Evolutionary conservation across 2,888 invertebrate genomes (phyloP), one percentile per base, ranked within the genome.

Genomic region (Mesorhabditis spiculigera): DNA sequence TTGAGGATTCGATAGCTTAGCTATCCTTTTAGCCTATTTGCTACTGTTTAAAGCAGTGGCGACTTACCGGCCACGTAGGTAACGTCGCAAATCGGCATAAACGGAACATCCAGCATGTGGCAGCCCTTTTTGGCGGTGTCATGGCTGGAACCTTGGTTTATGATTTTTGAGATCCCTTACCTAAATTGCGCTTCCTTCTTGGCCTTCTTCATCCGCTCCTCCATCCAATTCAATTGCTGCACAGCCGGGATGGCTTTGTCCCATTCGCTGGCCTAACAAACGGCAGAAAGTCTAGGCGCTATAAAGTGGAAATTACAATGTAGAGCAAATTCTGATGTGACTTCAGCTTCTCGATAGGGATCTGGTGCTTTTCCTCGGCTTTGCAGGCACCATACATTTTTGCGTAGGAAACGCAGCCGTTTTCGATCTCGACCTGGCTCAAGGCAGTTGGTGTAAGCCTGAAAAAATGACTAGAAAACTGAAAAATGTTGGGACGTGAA

Each of bases 371-470:
- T n/a, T 50, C 58, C n/a, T 50, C 58, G n/a, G 58, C 58, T 50
- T 50, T n/a, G n/a, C 58, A 50, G 10, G 58, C 58, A 13, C n/a
- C 58, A 50, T 50, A 50, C 58, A 50, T 50, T 50, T 50, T 50
- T n/a, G 58, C 58, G 58, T 50, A 50, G 10, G 58, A 50, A 50
- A 50, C 58, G 58, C 58, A 50, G n/a, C 58, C 58, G n/a, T 50
- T 50, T n/a, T 50, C 58, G 58, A 50, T 50, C 58, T 50, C 58
- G 58, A 50, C 58, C n/a, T 50, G 58, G 58, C 58, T 50, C 58
- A 50, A 1, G n/a, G 58, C 58, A 2, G 8, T 3, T n/a, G 58
- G 58, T 1, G 58, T 50, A 2, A 50, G n/a, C n/a, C 58, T 50
- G n/a, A 50, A 50, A 50, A 50, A 50, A n/a, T n/a, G n/a, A n/a